Evolutionary conservation across 2,888 invertebrate species (phyloP), one percentile per base, ranked within the genome.

Genomic region (Zeuzera pyrina): DNA sequence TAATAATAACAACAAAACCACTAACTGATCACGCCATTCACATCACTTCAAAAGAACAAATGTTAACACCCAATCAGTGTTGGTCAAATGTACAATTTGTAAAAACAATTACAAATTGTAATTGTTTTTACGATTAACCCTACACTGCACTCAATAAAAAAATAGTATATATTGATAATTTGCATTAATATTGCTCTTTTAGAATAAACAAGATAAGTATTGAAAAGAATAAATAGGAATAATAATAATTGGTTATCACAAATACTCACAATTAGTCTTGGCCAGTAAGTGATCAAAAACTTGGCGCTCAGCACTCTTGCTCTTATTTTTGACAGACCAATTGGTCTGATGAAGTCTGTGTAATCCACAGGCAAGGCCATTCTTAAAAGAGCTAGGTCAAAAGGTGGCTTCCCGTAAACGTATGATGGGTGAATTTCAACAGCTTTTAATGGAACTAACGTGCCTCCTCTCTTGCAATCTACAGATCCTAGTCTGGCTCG

Each of bases 231-330:
- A 3, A 21, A 21, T n/a, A 21, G 3, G 5, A n/a, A 3, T n/a
- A n/a, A n/a, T n/a, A n/a, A n/a, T n/a, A n/a, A n/a, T n/a, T n/a
- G n/a, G n/a, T n/a, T n/a, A n/a, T n/a, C n/a, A n/a, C 2, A 13
- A 6, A 14, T 36, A 71, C 79, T 73, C 40, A 81, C 79, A 38
- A 79, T 52, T 15, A 79, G 45, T 23, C 73, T 62, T 1, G 81
- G 69, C 81, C 81, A 81, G 34, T 81, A 81, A 0, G 65, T 63
- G 0, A 65, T 55, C 40, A 70, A 38, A 36, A 76, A 77, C 33
- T 67, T 72, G 0, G 61, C 69, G n/a, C 55, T 61, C 4, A 63
- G 22, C 3, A 73, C 49, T 8, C 49, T 54, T 0, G 56, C 63
- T 2, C 39, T 47, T 1, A 52, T 37, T 2, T 36, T 48, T 0